Evolutionary conservation across 2,797 vertebrate genomes (phyloP).

Genomic region (Schizopygopsis malacanthus): DNA sequence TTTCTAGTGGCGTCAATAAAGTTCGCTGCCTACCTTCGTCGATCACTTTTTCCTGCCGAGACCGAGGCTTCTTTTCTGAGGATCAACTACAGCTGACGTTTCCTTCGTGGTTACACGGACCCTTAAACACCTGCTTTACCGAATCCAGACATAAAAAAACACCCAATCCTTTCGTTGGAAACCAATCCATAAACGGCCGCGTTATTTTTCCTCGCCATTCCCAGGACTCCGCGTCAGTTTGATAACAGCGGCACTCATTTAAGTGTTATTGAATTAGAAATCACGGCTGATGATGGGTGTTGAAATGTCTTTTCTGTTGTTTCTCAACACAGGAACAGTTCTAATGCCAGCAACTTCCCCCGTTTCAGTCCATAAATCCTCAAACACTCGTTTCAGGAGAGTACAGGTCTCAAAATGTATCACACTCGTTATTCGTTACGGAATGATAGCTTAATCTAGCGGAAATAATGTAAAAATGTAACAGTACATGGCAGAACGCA

Average conservation of each 20-base stretch:
- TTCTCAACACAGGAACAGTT: slow-evolving; percentile 1
- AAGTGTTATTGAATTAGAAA: slow-evolving; percentile 22
- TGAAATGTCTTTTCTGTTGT: slow-evolving; percentile 22
- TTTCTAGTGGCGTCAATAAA: slow-evolving; percentile 43
- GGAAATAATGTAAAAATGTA: slow-evolving; percentile 25
- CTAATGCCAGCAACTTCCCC: not conserved
- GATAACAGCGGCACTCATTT: slow-evolving; percentile 24
- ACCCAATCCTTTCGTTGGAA: slow-evolving; percentile 65
- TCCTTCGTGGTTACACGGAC: slow-evolving; percentile 66
- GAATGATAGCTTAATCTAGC: slow-evolving; percentile 15
- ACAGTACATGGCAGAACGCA: not conserved
- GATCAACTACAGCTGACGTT: slow-evolving; percentile 51
- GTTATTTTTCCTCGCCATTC: slow-evolving; percentile 69
- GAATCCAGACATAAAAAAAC: slow-evolving; percentile 54
- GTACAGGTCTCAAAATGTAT: not conserved
- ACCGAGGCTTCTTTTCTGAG: slow-evolving; percentile 41
- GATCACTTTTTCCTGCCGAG: slow-evolving; percentile 65
- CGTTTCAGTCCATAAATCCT: slow-evolving; percentile 37
- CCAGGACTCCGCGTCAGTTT: slow-evolving; percentile 54
- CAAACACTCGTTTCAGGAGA: slow-evolving; percentile 20
- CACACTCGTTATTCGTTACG: slow-evolving; percentile 23
- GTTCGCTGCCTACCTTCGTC: slow-evolving; percentile 68
- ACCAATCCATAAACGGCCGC: slow-evolving; percentile 66
- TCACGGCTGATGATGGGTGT: not conserved
- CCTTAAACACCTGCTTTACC: slow-evolving; percentile 70